These are phyloP conservation scores for Ctenopoma multispine DNA, from an alignment of 2,797 vertebrate genomes.

Conservation along the genomic window DNA sequence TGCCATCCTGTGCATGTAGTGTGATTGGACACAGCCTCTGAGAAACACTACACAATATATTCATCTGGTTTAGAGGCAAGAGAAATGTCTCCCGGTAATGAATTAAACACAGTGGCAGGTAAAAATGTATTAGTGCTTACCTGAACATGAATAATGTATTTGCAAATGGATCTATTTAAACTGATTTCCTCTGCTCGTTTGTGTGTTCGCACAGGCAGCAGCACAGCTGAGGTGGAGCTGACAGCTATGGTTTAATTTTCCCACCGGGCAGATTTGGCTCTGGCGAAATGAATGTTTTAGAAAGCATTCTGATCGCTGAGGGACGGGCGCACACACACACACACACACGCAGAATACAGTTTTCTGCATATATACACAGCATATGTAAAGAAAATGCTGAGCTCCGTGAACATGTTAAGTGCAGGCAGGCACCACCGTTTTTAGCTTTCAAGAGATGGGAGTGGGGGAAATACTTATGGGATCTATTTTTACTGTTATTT, in stretches of 20 bases:
- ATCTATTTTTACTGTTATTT: no score
- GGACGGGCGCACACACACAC: neutral
- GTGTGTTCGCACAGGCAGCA: conserved; percentile 34
- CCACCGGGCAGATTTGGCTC: conserved; percentile 25
- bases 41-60: conserved; percentile 42
- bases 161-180: conserved; percentile 59
- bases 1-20: neutral
- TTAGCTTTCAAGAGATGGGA: no score
- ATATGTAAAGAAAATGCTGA: conserved; percentile 23
- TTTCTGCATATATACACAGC: neutral
- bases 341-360: no score
- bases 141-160: conserved; percentile 67
- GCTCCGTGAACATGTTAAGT: neutral
- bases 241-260: conserved; percentile 51
- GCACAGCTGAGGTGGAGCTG: conserved; percentile 19
- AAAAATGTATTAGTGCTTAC: conserved; percentile 56
- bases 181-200: conserved; percentile 24
- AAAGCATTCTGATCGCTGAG: conserved; percentile 21
- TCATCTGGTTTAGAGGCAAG: conserved; percentile 27
- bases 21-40: conserved; percentile 16
- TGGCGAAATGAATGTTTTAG: conserved; percentile 41
- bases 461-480: no score
- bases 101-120: conserved; percentile 65
- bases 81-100: conserved; percentile 40
- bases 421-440: no score